phyloP scores from a whole-genome alignment of 2,113 vertebrate species.

The Zapus hudsonius region DNA sequence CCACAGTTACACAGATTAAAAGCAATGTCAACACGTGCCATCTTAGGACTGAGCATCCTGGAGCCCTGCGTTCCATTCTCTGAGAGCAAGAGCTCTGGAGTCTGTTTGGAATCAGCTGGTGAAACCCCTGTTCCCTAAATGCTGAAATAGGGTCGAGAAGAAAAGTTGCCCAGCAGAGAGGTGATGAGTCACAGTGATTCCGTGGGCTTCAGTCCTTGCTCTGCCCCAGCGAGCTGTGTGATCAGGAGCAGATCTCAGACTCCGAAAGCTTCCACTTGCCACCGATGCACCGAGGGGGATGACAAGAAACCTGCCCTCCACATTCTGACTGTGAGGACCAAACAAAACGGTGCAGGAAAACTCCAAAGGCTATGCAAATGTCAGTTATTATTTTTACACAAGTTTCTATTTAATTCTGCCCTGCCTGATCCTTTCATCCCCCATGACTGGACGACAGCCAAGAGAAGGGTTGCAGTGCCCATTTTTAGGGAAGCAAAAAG shows the following conservation, averaged over 20 bases:
- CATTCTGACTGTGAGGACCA: background rate
- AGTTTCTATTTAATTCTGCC: background rate
- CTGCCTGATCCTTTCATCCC: background rate
- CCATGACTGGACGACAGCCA: background rate
- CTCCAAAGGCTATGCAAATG: background rate
- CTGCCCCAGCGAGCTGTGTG: background rate
- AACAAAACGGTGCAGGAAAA: background rate
- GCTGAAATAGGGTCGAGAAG: background rate
- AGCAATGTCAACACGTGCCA: background rate
- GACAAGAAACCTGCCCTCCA: background rate
- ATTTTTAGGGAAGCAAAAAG: constrained; percentile 7
- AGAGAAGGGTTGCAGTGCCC: background rate
- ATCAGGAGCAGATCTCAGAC: background rate
- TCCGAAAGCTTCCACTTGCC: background rate
- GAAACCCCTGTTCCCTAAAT: background rate
- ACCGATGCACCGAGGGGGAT: background rate
- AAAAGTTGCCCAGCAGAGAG: background rate
- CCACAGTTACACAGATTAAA: background rate
- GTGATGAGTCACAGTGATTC: background rate
- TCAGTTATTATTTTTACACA: background rate
- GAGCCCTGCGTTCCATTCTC: background rate
- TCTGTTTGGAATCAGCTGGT: background rate
- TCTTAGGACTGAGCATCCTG: background rate
- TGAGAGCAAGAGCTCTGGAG: background rate
- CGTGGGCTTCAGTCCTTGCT: background rate